A percentile compares a stretch with the other conserved stretches of the same genome.
These are phyloP conservation scores for Drosophila pseudotalamancana DNA, from an alignment of 2,888 invertebrate species.

Conservation along the genomic window DNA sequence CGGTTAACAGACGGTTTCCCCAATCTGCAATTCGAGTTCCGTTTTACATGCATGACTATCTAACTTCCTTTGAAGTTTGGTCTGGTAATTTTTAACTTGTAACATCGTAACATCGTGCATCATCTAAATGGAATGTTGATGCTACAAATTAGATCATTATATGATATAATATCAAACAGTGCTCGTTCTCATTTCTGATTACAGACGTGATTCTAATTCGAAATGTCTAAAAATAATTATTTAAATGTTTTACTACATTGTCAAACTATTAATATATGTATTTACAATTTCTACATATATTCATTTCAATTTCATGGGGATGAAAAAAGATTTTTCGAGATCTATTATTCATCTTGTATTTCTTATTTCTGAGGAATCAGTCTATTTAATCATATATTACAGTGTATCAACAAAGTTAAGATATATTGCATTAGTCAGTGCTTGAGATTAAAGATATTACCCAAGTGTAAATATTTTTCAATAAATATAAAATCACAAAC, in stretches of 20 bases:
- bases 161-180: not conserved
- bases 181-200: no score
- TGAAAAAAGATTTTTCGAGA: no score
- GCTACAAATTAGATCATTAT: not conserved
- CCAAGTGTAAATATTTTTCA: not conserved
- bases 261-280: not conserved
- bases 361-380: not conserved
- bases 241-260: no score
- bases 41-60: slow-evolving; percentile 21
- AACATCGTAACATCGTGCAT: not conserved
- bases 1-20: slow-evolving; percentile 12
- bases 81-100: not conserved
- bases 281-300: not conserved
- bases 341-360: no score
- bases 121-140: not conserved
- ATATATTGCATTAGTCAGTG: not conserved
- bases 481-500: not conserved
- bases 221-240: not conserved
- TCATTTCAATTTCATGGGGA: not conserved
- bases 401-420: not conserved
- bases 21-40: slow-evolving; percentile 25
- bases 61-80: slow-evolving; percentile 28
- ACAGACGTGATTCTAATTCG: not conserved
- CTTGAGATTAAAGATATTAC: not conserved
- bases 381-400: not conserved